These are phyloP conservation scores for Drosophila nikananu DNA, from an alignment of 1,140 invertebrate species.

Conservation along the genomic window DNA sequence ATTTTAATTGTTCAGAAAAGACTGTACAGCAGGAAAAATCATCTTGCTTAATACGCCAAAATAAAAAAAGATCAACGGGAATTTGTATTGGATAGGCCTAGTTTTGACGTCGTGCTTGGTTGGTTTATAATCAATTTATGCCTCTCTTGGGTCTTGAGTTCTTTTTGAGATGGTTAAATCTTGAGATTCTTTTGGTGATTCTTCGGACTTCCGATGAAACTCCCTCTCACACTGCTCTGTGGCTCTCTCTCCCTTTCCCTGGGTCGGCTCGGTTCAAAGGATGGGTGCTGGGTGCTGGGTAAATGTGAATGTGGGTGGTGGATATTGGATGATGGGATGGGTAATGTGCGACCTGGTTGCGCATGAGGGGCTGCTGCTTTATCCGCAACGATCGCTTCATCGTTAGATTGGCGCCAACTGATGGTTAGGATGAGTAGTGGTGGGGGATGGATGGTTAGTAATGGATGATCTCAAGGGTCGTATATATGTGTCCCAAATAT, in stretches of 20 bases:
- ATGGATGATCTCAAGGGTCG: background rate
- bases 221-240: conserved; percentile 13
- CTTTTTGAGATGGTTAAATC: background rate
- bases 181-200: background rate
- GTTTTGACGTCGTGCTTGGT: background rate
- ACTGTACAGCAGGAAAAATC: background rate
- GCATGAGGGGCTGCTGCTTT: conserved; percentile 13
- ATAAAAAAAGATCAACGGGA: background rate
- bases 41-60: background rate
- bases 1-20: conserved; percentile 1
- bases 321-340: background rate
- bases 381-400: background rate
- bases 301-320: conserved; percentile 1
- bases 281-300: conserved; percentile 8
- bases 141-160: background rate
- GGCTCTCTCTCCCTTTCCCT: conserved; percentile 21
- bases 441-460: background rate
- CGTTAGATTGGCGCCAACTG: conserved; percentile 18
- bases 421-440: conserved; percentile 14
- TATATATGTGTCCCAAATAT: background rate
- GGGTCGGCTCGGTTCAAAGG: conserved; percentile 10
- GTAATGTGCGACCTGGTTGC: background rate
- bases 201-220: background rate
- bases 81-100: conserved; percentile 1
- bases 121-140: background rate